Base-by-base conservation (phyloP, 1,140 invertebrate genomes). In the Microplitis mediator region DNA sequence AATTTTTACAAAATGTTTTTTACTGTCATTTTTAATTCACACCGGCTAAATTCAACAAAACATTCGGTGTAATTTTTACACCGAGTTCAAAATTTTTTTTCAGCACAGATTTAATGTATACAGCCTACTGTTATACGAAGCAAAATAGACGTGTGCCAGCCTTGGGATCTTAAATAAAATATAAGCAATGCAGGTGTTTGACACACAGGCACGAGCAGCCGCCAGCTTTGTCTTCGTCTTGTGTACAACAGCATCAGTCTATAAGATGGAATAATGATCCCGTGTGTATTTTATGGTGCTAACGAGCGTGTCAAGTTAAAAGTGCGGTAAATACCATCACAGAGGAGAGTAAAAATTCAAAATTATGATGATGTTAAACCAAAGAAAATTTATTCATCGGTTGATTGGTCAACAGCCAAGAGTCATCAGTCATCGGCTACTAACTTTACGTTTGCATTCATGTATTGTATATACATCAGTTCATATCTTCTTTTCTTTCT, bases 131-230 rank as follows among this genome's bases (percentile, higher is more conserved):
- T 16, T 34, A 35, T 64, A 34, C 23, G 34, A 14, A 64, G 52
- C 13, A 36, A 70, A 52, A 63, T 68, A 68, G 52, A 56, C 45
- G 39, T 51, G n/a, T 13, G 13, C 13, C 14, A 64, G 69, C 61
- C 58, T 50, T 62, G 68, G 58, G 23, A 62, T 54, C 36, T 71
- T 54, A 64, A 71, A 71, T 71, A 54, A 64, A 71, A 71, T 71
- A 71, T 64, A 36, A 64, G 34, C 60, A 71, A 34, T 64, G 62
- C 39, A 64, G 62, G 62, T 64, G 39, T 35, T 35, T 64, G 23
- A 45, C 39, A 50, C 4, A 3, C 14, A 50, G 32, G 31, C 68
- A 61, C 5, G 39, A 4, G n/a, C 23, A 13, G 9, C 36, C 6
- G 16, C 31, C 5, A 54, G 56, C 16, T 70, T 70, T 70, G 67